Base-by-base conservation (phyloP, 2,113 vertebrate species). In the Hypocryptadius cinnamomeus region DNA sequence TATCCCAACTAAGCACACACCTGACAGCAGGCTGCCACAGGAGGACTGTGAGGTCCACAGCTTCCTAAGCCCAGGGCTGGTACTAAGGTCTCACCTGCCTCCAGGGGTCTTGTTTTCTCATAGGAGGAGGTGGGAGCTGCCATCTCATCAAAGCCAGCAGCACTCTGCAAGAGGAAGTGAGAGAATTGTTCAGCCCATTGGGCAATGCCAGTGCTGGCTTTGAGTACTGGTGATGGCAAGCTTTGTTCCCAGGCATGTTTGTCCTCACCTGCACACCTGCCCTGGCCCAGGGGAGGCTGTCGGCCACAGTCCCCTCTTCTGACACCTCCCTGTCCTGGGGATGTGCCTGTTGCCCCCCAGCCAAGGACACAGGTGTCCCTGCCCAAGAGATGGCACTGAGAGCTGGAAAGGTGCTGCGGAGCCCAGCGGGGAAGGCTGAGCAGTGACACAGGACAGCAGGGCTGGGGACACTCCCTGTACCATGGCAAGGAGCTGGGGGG, bases 71-170 rank as follows among this genome's bases (percentile, higher is more conserved):
- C 45, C 65, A 39, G 33, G 33, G 50, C 28, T 39, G 33, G 13
- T 15, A 11, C 10, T 15, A 39, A 3, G 5, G 17, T 97, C 98
- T 98, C 77, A 99, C 99, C 98, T 65, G 98, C 98, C 95, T 99
- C 99, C 70, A 97, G 23, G 1, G 98, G 98, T 64, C 96, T 97
- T 1, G 98, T 99, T 95, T 98, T 99, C 96, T 98, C 96, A 76
- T 99, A 99, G 2, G 98, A 97, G 23, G 98, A 98, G 10, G 98
- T 85, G 2, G 98, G 98, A 8, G 97, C 97, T 89, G 98, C 97
- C 97, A 99, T 98, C 50, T 99, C 98, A 28, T 83, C 96, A 89
- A 99, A 99, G 69, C 98, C 97, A 10, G 95, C 97, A 39, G 99
- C 99, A 5, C 96, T 98, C 99, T 99, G 92, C 69, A 42, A 45